These are phyloP conservation scores for Chloropsis cyanopogon DNA, from an alignment of 2,113 vertebrate genomes.

Conservation along the genomic window DNA sequence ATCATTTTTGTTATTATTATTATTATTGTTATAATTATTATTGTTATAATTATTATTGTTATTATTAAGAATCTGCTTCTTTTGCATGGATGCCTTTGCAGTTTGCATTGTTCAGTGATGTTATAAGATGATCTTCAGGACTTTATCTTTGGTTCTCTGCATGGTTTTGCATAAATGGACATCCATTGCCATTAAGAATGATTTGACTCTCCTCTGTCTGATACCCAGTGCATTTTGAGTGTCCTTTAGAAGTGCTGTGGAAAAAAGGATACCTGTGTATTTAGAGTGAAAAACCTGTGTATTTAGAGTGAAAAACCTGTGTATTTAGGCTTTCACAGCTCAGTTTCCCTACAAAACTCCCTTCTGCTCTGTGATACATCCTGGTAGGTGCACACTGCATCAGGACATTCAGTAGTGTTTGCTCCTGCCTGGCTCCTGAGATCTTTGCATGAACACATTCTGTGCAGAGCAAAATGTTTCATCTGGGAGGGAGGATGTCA, in stretches of 20 bases:
- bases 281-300: not conserved
- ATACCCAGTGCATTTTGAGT: not conserved
- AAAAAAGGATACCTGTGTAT: not conserved
- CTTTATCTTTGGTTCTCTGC: not conserved
- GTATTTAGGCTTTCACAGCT: not conserved
- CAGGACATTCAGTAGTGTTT: not conserved
- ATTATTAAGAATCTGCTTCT: not conserved
- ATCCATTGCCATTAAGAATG: not conserved
- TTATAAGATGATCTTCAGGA: not conserved
- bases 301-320: not conserved
- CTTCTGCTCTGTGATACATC: not conserved
- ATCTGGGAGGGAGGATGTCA: conserved; percentile 18
- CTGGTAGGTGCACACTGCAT: not conserved
- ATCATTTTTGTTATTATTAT: not conserved
- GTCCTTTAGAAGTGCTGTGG: fast-evolving
- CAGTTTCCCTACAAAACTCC: not conserved
- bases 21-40: not conserved
- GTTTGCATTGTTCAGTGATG: not conserved
- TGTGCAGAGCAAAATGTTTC: not conserved
- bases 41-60: not conserved
- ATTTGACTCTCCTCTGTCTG: not conserved
- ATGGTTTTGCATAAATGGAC: not conserved
- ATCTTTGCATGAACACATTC: not conserved
- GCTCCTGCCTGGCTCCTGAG: not conserved
- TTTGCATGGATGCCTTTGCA: not conserved